Percentiles rank a stretch among this genome's conserved stretches.
These are phyloP conservation scores for Dryomyza anilis DNA, from an alignment of 2,888 invertebrate species.

Conservation along the genomic window DNA sequence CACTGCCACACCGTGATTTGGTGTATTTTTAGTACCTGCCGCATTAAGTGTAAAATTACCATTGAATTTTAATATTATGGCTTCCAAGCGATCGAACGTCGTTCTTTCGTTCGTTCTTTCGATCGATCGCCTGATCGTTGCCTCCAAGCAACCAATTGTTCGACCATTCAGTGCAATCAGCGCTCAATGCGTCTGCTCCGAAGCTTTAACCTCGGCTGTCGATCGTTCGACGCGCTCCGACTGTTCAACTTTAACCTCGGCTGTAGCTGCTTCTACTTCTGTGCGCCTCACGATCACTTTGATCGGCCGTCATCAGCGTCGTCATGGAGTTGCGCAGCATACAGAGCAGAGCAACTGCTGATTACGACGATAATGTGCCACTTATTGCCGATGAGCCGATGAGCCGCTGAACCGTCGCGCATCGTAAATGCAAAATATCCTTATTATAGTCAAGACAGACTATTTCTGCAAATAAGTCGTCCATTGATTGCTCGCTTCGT, in stretches of 20 bases:
- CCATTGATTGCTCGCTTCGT: constrained; percentile 12
- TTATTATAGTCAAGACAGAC: background rate
- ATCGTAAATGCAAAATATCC: too few relatives aligned
- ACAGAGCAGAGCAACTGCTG: background rate
- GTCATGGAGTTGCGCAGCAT: background rate
- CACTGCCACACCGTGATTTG: too few relatives aligned
- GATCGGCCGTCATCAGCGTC: background rate
- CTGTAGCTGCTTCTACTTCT: constrained; percentile 23
- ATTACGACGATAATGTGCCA: constrained; percentile 15
- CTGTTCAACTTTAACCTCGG: constrained; percentile 18
- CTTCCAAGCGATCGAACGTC: too few relatives aligned
- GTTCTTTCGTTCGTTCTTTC: too few relatives aligned
- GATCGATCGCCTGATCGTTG: too few relatives aligned
- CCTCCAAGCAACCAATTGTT: too few relatives aligned
- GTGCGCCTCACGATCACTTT: background rate
- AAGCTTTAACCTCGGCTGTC: constrained; percentile 12
- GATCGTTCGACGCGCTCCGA: background rate
- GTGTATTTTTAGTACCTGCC: too few relatives aligned
- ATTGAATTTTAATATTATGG: too few relatives aligned
- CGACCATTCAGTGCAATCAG: too few relatives aligned
- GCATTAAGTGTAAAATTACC: too few relatives aligned
- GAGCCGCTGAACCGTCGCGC: too few relatives aligned
- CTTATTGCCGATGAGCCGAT: constrained; percentile 3
- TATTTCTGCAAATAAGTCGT: constrained; percentile 12
- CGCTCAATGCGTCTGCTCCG: constrained; percentile 12